Evolutionary conservation across 2,888 invertebrate genomes (phyloP), one percentile per base, ranked within the genome.

Genomic region (Hydriomena furcata): DNA sequence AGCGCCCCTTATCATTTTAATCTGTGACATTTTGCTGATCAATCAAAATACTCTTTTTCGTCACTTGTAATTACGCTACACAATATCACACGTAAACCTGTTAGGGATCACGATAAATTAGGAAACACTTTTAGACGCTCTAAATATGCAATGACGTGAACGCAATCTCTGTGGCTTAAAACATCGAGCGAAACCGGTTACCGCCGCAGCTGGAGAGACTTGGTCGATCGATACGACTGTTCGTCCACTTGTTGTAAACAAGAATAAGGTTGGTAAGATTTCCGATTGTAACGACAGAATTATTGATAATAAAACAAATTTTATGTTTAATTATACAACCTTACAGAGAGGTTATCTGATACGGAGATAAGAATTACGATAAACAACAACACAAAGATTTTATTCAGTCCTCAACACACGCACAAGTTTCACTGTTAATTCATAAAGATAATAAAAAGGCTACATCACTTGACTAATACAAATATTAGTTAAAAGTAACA

Each of bases 11-110:
- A 86, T 75, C 82, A 84, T 71, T 68, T 73, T 79, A 68, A 76
- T 65, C 60, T 77, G 73, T 65, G 83, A 78, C 87, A 86, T 86
- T 61, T 57, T 74, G 65, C 63, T 66, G 75, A 79, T 82, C 83
- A 79, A 75, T 74, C 61, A 59, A 74, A 76, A 67, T 70, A 77
- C 81, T 82, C 13, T 59, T 55, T 58, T 21, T 63, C 52, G 60
- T 63, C 65, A 65, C 66, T 50, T 45, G 24, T 37, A 32, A 28
- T 38, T 56, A 46, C 52, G 31, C 51, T 54, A 41, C 30, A 32
- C 46, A 46, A 28, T 51, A 43, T 13, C 56, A 34, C 42, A 12
- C 20, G 13, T 52, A 52, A 48, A 38, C 7, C 30, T 13, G 10
- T 28, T 41, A 42, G 44, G 55, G 56, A 50, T 51, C 45, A 24